These are phyloP conservation scores for Ptilodon capucinus DNA, from an alignment of 2,888 invertebrate species.

Conservation along the genomic window DNA sequence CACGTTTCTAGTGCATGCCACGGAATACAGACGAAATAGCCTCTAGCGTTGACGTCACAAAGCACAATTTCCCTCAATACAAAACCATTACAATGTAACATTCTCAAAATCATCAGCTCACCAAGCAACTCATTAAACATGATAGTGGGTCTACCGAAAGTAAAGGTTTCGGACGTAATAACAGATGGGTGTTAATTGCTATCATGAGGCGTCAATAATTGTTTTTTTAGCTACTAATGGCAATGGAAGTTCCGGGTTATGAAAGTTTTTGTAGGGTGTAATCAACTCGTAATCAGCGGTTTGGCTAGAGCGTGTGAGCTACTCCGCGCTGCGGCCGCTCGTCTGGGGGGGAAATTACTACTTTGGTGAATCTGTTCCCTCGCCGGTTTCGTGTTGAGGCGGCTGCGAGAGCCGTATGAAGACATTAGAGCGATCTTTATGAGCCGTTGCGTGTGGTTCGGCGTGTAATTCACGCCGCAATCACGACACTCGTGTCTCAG, in stretches of 20 bases:
- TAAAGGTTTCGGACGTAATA: constrained; percentile 73
- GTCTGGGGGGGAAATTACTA: constrained; percentile 71
- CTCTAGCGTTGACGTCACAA: constrained; percentile 42
- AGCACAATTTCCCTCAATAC: constrained; percentile 41
- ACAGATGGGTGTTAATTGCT: constrained; percentile 81
- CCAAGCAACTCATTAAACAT: constrained; percentile 59
- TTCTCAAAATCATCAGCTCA: constrained; percentile 37
- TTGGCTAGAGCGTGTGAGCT: constrained; percentile 75
- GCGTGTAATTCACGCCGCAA: constrained; percentile 65
- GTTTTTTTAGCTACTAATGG: constrained; percentile 75
- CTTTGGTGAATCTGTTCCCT: constrained; percentile 61
- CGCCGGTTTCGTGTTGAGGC: constrained; percentile 55
- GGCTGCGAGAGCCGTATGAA: constrained; percentile 64
- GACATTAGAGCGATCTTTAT: constrained; percentile 76
- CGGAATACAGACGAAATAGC: constrained; percentile 32
- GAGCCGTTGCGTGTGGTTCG: constrained; percentile 69
- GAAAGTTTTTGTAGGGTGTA: constrained; percentile 78
- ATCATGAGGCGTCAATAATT: constrained; percentile 78
- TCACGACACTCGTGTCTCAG: constrained; percentile 61
- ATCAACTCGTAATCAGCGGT: constrained; percentile 77
- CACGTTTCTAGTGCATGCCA: constrained; percentile 42
- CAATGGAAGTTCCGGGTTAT: constrained; percentile 77
- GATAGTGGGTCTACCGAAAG: constrained; percentile 67
- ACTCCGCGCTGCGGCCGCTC: constrained; percentile 50
- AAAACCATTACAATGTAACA: constrained; percentile 32